phyloP scores from a whole-genome alignment of 1,140 invertebrate genomes.

The Orchesella cincta region DNA sequence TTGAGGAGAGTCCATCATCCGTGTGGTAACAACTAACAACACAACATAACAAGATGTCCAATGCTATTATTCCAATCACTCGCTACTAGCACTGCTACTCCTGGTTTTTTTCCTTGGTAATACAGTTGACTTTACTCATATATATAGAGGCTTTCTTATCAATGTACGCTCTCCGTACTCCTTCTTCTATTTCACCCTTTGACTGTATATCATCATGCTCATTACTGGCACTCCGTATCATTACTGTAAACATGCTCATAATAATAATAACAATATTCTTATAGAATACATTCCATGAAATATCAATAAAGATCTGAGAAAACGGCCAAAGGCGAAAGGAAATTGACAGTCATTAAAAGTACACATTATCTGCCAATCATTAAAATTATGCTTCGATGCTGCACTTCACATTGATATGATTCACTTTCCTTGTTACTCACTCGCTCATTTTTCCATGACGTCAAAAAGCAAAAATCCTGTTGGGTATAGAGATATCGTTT shows the following conservation, averaged over 20 bases:
- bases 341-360: constrained; percentile 52
- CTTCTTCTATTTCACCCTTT: background rate
- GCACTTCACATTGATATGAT: background rate
- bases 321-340: constrained; percentile 43
- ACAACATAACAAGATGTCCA: constrained; percentile 27
- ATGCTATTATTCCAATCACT: background rate
- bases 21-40: constrained; percentile 19
- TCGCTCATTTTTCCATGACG: too few relatives aligned
- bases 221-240: constrained; percentile 3
- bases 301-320: constrained; percentile 51
- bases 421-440: too few relatives aligned
- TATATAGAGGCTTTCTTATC: background rate
- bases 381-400: constrained; percentile 47
- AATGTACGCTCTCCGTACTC: background rate
- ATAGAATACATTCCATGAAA: background rate
- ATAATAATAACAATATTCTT: background rate
- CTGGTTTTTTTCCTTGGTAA: background rate
- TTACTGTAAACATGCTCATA: background rate
- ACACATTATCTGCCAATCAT: constrained; percentile 49
- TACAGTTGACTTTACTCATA: background rate
- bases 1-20: constrained; percentile 16
- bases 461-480: too few relatives aligned
- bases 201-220: constrained; percentile 10
- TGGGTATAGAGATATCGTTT: too few relatives aligned
- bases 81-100: background rate